Conservation (phyloP, 2,113 vertebrate genomes). For the Tyto alba region DNA sequence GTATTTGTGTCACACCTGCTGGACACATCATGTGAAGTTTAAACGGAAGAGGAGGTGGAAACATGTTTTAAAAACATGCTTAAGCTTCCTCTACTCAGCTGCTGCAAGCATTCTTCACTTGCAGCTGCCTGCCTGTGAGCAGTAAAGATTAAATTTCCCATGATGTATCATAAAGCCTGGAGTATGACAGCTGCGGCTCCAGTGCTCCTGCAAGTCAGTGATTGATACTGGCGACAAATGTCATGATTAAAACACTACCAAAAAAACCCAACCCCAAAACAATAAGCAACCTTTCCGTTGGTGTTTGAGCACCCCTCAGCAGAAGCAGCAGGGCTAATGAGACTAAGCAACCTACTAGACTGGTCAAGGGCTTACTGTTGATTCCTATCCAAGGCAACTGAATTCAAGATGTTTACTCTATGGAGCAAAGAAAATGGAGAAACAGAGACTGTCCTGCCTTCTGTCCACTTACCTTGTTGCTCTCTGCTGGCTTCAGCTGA, state of each 20-base stretch:
- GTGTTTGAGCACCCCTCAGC: neutral
- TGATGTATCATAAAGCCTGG: slow-evolving; percentile 3
- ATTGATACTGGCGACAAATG: neutral
- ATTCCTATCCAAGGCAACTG: neutral
- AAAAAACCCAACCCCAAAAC: neutral
- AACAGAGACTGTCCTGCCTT: neutral
- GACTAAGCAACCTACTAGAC: neutral
- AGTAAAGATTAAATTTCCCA: neutral
- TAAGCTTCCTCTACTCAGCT: neutral
- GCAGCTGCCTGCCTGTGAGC: slow-evolving; percentile 1
- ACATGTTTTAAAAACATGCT: neutral
- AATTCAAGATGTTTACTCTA: neutral
- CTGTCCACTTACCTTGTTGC: neutral
- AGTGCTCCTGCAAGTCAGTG: neutral
- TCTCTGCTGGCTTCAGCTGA: neutral
- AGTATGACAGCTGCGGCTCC: slow-evolving; percentile 11
- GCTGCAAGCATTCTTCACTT: neutral
- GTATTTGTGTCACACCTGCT: neutral
- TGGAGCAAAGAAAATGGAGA: neutral
- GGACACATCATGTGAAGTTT: neutral
- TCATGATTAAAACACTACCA: neutral
- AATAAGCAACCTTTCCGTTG: neutral
- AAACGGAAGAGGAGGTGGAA: neutral
- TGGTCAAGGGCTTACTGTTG: neutral
- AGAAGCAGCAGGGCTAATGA: neutral